Evolutionary conservation across 1,140 invertebrate species (phyloP), one percentile per base, ranked within the genome.

Genomic region (Drosophila takahashii): DNA sequence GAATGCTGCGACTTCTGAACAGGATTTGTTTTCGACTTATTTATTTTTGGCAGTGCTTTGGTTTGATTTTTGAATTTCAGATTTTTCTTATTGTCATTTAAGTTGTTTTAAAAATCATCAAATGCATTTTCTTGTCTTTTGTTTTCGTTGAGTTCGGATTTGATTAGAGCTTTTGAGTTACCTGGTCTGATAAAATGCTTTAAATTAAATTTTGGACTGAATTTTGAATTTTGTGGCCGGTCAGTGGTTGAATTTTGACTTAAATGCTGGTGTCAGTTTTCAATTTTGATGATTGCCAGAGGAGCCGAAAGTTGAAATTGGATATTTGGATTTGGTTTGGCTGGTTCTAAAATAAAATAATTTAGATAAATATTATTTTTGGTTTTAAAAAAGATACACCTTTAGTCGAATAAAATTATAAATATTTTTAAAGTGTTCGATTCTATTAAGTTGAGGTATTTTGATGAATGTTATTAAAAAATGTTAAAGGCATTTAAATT

Each of bases 341-440:
- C 41, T 59, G 61, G 60, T 56, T 86, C 81, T 86, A 86, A 86
- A 86, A 86, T 85, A 42, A 81, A 81, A 81, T 42, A 85, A 85
- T 85, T 85, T 85, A 41, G 37, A 41, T 52, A 52, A 44, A 39
- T 53, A 47, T 62, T 56, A 61, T 61, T 61, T 22, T 36, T 44
- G 32, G 32, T 62, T n/a, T 27, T 37, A 13, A 36, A 29, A 11
- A 9, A 0, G n/a, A n/a, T 8, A 11, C 2, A 4, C 32, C 22
- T 61, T 62, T 11, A 34, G 22, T 45, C 26, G 0, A 61, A 1
- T 34, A 34, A 27, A 29, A 15, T 9, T n/a, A n/a, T 10, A 34
- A 27, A 44, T 18, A 44, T 18, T 44, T 18, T 18, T 1, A 41
- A 7, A 11, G 16, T 8, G 4, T 44, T 44, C 18, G 1, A 9